Conservation (phyloP, 1,140 invertebrate genomes). For the Teleogryllus occipitalis region DNA sequence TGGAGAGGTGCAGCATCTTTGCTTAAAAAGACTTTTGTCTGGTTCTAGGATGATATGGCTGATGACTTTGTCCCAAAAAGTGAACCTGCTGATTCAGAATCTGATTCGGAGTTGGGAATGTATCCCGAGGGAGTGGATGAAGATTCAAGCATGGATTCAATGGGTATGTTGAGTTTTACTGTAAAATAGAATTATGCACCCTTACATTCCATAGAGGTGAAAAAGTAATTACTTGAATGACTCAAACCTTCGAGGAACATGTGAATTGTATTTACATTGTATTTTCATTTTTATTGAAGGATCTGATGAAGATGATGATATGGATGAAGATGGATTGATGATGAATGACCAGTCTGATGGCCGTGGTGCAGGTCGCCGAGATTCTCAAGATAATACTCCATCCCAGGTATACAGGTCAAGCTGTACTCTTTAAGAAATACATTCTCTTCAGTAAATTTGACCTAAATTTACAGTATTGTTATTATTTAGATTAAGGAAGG, state of each 20-base stretch:
- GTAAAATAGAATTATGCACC: background rate
- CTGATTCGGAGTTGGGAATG: slow-evolving; percentile 26
- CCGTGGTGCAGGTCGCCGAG: slow-evolving; percentile 19
- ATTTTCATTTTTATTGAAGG: background rate
- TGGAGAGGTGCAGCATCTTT: too few species aligned
- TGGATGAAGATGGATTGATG: slow-evolving; percentile 24
- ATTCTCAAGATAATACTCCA: slow-evolving; percentile 20
- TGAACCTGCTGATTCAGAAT: slow-evolving; percentile 22
- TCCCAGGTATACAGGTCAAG: slow-evolving; percentile 23
- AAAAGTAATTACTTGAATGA: too few species aligned
- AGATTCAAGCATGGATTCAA: slow-evolving; percentile 29
- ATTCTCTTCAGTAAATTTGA: too few species aligned
- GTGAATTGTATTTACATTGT: too few species aligned
- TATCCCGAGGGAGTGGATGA: slow-evolving; percentile 24
- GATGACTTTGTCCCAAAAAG: slow-evolving; percentile 11
- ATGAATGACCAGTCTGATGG: slow-evolving; percentile 23
- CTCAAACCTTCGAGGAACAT: too few species aligned
- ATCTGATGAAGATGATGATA: slow-evolving; percentile 23
- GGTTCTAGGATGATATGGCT: slow-evolving; percentile 12
- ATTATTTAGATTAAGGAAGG: too few species aligned
- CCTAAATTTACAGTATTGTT: too few species aligned
- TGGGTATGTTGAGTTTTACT: slow-evolving; percentile 24
- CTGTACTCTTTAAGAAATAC: background rate
- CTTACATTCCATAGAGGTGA: too few species aligned
- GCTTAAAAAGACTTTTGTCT: background rate